Conservation (phyloP, 2,888 invertebrate genomes). For the Gymnosoma rotundatum region DNA sequence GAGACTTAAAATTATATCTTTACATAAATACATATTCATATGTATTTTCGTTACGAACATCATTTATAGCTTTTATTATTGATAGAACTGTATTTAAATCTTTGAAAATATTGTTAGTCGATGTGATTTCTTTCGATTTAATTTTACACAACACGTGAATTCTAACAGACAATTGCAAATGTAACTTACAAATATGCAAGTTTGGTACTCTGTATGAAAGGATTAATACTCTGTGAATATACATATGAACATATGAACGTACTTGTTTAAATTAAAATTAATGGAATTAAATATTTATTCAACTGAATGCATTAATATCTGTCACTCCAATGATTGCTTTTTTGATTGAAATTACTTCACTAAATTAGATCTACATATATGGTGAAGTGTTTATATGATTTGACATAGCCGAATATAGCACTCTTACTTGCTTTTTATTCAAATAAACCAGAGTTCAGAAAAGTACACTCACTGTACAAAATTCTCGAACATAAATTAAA, state of each 20-base stretch:
- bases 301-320: conserved; percentile 2
- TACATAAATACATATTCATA: not conserved
- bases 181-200: conserved; percentile 12
- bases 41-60: conserved; percentile 9
- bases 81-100: conserved; percentile 1
- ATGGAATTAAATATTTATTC: conserved; percentile 46
- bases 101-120: conserved; percentile 1
- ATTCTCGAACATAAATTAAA: too few relatives aligned
- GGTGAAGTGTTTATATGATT: too few relatives aligned
- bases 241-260: not conserved
- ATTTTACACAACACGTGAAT: conserved; percentile 21
- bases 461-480: too few relatives aligned
- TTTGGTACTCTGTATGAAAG: conserved; percentile 2
- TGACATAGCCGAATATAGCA: too few relatives aligned
- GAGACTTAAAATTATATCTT: not conserved
- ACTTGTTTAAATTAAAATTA: conserved; percentile 34
- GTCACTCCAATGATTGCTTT: too few relatives aligned
- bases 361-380: too few relatives aligned
- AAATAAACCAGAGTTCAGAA: too few relatives aligned
- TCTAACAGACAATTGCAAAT: not conserved
- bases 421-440: too few relatives aligned
- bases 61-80: conserved; percentile 19
- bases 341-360: too few relatives aligned
- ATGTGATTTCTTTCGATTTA: conserved; percentile 48
- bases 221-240: too few relatives aligned